Evolutionary conservation across 2,797 vertebrate genomes (phyloP), one percentile per base, ranked within the genome.

Genomic region (Rhabdophis nuchalis): DNA sequence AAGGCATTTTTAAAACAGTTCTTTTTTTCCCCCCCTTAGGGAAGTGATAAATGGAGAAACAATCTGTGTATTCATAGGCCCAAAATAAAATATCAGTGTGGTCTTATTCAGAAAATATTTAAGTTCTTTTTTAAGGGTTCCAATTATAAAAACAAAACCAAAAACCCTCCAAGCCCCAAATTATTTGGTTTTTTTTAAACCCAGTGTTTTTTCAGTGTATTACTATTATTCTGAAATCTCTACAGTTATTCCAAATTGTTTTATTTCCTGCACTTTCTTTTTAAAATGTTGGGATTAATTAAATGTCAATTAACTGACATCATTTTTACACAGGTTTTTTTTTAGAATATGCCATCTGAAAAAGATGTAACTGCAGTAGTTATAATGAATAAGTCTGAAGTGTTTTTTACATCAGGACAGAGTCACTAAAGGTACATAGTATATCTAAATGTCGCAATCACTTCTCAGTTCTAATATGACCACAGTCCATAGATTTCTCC

Each of bases 211-310:
- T 87, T 23, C 61, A 87, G 85, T 61, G 56, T 89, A 64, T 92
- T 93, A 91, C 90, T 77, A 89, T 52, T 87, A 68, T 77, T 89
- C 88, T 91, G 68, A 89, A 86, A 91, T 77, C 85, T 53, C 85
- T 53, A 61, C 53, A 91, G 88, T 52, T 85, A 85, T 91, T 90
- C 90, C 57, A 87, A 90, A 88, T 90, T 87, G 64, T 72, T 92
- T 91, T 57, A 88, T 87, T 88, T 89, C 90, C 88, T 87, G 85
- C 85, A 91, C 88, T 91, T 89, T 90, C 87, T 89, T 89, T 89
- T 88, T 82, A 36, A 94, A 91, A 90, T 88, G 68, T 85, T 92
- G 57, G 90, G 88, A 41, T 93, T 90, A 90, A 92, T 88, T 92
- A 92, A 89, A 72, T 89, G 87, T 91, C 89, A 93, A 89, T 89